Conservation (phyloP, 1,140 invertebrate species). For the Mercenaria mercenaria region DNA sequence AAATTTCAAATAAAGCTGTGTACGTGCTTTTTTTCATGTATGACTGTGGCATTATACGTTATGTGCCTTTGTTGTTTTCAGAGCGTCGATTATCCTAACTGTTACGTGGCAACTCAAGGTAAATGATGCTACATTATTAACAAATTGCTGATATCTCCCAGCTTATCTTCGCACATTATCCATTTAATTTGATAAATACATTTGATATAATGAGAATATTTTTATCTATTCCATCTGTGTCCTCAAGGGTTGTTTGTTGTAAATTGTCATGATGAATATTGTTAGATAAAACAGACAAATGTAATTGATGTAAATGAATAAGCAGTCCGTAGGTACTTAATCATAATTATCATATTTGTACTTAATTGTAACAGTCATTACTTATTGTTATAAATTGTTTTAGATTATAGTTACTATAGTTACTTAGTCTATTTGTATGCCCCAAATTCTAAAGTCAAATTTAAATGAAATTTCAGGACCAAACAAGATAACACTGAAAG, state of each 20-base stretch:
- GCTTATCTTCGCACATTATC: background rate
- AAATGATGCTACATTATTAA: background rate
- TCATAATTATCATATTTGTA: background rate
- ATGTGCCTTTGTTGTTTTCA: slow-evolving; percentile 18
- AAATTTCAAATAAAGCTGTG: no score
- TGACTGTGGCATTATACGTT: no score
- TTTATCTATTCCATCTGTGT: background rate
- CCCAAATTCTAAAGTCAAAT: no score
- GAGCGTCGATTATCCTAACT: slow-evolving; percentile 65
- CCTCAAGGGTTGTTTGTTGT: background rate
- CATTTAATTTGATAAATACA: background rate
- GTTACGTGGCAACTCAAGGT: slow-evolving; percentile 72
- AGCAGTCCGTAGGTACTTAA: background rate
- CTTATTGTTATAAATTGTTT: no score
- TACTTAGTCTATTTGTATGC: no score
- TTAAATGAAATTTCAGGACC: slow-evolving; percentile 74
- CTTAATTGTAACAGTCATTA: no score
- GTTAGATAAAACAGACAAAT: background rate
- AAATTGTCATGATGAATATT: background rate
- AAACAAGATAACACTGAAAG: slow-evolving; percentile 69
- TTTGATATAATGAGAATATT: background rate
- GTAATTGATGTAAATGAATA: background rate
- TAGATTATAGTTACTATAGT: no score
- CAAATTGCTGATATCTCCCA: background rate
- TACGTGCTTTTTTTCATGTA: no score